Evolutionary conservation across 2,797 vertebrate genomes (phyloP), one percentile per base, ranked within the genome.

Genomic region (Tangara arthus): DNA sequence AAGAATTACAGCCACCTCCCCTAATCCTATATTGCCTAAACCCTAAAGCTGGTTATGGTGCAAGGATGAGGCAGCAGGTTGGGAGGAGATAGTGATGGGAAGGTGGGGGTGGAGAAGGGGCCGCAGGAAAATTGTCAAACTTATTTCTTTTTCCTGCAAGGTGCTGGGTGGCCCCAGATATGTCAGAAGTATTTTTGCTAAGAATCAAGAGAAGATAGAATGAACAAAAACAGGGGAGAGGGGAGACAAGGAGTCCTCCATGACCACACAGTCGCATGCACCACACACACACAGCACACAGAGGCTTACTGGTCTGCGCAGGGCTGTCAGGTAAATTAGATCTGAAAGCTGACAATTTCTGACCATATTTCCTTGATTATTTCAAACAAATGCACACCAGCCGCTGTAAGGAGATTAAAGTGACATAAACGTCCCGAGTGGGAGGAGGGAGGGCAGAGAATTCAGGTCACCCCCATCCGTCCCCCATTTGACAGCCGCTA

Each of bases 341-440:
- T 99, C 99, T 99, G 99, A 99, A 99, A 99, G 99, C 99, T 99
- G 99, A 99, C 99, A 99, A 99, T 99, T 99, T 99, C 99, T 99
- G 99, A 99, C 99, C 99, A 99, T 99, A 99, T 99, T 99, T 99
- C 99, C 99, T 99, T 99, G 99, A 99, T 99, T 99, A 99, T 99
- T 99, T 99, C 99, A 99, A 99, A 99, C 99, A 99, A 99, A 99
- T 99, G 99, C 99, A 99, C 99, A 99, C 99, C 99, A 99, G 99
- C 99, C 99, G 99, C 99, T 99, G 99, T 99, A 99, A 99, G 99
- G 99, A 99, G 99, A 99, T 99, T 99, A 99, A 99, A 99, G 99
- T 99, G 99, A 99, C 99, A 99, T 99, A 99, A 99, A 99, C 99
- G 99, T 99, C 99, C 98, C 98, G 97, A 96, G 98, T 98, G 98